Base-by-base conservation (phyloP, 2,113 vertebrate species). In the Meleagris gallopavo region DNA sequence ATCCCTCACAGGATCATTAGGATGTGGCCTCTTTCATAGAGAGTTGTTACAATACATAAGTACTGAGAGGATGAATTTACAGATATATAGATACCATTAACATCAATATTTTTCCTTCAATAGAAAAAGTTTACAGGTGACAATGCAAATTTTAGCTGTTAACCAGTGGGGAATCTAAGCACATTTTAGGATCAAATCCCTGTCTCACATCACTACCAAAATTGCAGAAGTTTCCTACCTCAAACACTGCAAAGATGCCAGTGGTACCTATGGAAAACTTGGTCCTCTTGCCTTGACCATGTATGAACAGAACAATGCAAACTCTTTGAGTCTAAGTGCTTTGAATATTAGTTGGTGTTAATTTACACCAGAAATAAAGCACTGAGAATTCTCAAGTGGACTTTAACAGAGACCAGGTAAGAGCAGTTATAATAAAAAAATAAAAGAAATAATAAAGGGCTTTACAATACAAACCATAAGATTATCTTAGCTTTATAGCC, bases 11-110 rank as follows among this genome's bases (percentile, higher is more conserved):
- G 65, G 75, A 43, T 34, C 41, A 75, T 17, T 19, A 87, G 29
- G 32, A 83, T 18, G 0, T 64, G 45, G 48, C 32, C 74, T 65
- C 76, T 89, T 86, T 81, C 66, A 17, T 29, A 55, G 3, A 1
- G 82, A 90, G 50, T 50, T 57, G 29, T 46, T 79, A 48, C 20
- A 52, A 9, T 32, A 66, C 65, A 67, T 57, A 86, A 94, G 66
- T 30, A n/a, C 9, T 41, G 43, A 61, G 46, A 74, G 52, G 43
- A 79, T 71, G 24, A 79, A 83, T 72, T 89, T 92, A 52, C 52
- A 93, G 64, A 95, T 72, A 89, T 92, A 77, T 24, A 86, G 46
- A 55, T 65, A 41, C 72, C 55, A 89, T 61, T 89, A 92, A 60
- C 80, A 81, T 41, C 52, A 41, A 91, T 46, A 36, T 29, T 46